These are phyloP conservation scores for Monomorium pharaonis DNA, from an alignment of 1,140 invertebrate species.

Conservation along the genomic window DNA sequence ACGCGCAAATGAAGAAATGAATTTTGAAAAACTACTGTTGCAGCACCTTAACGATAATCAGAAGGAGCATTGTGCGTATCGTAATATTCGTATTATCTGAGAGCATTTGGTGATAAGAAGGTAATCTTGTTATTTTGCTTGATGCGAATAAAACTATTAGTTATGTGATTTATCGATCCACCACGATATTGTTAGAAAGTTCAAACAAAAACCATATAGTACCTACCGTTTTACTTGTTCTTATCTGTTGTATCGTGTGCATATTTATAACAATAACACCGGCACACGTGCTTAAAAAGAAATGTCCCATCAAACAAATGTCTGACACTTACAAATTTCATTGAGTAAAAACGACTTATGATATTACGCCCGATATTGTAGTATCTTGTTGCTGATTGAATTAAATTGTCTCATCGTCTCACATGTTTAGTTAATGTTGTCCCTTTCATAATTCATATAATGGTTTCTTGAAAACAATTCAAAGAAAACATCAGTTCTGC, in stretches of 20 bases:
- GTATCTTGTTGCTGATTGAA: conserved; percentile 71
- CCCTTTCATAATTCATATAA: neutral
- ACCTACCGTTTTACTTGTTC: conserved; percentile 53
- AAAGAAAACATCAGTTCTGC: neutral
- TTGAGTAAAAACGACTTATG: conserved; percentile 50
- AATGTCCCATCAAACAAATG: neutral
- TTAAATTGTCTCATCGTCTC: conserved; percentile 71
- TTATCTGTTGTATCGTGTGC: conserved; percentile 53
- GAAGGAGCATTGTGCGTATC: conserved; percentile 10
- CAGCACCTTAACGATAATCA: neutral
- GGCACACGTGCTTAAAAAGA: conserved; percentile 53
- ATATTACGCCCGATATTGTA: conserved; percentile 75
- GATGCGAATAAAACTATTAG: conserved; percentile 19
- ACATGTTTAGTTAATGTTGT: neutral
- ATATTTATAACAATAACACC: conserved; percentile 56
- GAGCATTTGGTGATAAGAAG: neutral
- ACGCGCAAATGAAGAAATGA: conserved; percentile 33
- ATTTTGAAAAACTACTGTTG: neutral
- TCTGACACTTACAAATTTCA: conserved; percentile 51
- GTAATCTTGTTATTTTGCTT: neutral
- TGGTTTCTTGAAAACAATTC: neutral
- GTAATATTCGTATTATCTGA: neutral
- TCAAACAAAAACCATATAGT: conserved; percentile 21
- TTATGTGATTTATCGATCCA: conserved; percentile 49
- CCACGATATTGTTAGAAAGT: conserved; percentile 46